A percentile compares a stretch with the other conserved stretches of the same genome.
phyloP scores from a whole-genome alignment of 2,888 invertebrate species.

The Lasioglossum zephyrum region DNA sequence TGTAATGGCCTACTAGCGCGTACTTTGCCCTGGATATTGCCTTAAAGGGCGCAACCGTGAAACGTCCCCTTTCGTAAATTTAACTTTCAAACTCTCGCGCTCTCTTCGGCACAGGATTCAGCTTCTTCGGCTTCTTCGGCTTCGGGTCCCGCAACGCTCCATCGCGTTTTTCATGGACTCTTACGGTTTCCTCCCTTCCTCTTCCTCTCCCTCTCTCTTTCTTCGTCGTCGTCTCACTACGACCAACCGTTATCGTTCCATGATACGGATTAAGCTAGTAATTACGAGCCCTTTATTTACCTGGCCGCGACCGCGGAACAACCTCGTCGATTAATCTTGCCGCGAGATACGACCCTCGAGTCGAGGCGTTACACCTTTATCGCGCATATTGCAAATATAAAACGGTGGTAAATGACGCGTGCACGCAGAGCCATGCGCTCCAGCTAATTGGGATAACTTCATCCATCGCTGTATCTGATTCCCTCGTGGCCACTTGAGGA shows the following conservation, averaged over 20 bases:
- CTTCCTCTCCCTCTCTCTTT: background rate
- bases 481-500: background rate
- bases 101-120: conserved; percentile 10
- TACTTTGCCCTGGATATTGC: conserved; percentile 67
- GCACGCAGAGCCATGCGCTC: background rate
- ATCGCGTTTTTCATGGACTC: conserved; percentile 37
- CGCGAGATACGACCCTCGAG: conserved; percentile 36
- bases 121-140: background rate
- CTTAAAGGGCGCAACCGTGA: conserved; percentile 57
- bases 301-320: background rate
- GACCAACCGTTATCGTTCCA: conserved; percentile 12
- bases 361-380: conserved; percentile 23
- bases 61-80: conserved; percentile 53
- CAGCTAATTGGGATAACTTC: conserved; percentile 28
- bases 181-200: background rate
- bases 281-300: conserved; percentile 35
- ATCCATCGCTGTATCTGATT: conserved; percentile 12
- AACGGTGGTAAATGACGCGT: conserved; percentile 11
- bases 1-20: conserved; percentile 67
- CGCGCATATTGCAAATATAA: conserved; percentile 25
- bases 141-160: background rate
- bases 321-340: conserved; percentile 40
- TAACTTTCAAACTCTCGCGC: conserved; percentile 51
- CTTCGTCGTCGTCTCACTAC: background rate
- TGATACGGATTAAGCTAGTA: conserved; percentile 28